Base-by-base conservation (phyloP, 1,140 invertebrate species). In the Scaptodrosophila lebanonensis region DNA sequence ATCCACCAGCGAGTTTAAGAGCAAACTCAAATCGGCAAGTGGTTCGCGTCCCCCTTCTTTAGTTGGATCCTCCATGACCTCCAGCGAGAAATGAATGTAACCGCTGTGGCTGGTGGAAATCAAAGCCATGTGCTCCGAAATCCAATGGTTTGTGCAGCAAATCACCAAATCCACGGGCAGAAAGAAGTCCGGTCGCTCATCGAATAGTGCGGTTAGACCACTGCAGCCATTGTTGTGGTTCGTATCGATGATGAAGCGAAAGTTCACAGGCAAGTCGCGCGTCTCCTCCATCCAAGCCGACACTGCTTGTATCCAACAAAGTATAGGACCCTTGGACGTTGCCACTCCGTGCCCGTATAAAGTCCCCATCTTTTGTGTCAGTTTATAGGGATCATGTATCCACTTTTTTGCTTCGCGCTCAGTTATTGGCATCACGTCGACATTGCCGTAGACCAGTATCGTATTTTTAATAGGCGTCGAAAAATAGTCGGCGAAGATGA, bases 401-500 rank as follows among this genome's bases (percentile, higher is more conserved):
- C 66, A 69, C 0, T 22, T 32, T n/a, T n/a, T n/a, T n/a, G n/a
- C n/a, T n/a, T 51, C 38, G 1, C 5, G 7, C 2, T 7, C 6
- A 0, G 0, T 5, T 1, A 66, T 52, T 1, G 25, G 2, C 1
- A n/a, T 17, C 4, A 69, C 66, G 11, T 56, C 51, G 3, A 57
- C 15, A 13, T 56, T n/a, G 1, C 62, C 66, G 9, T 69, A 62
- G 5, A 69, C 32, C 8, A 67, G 39, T 17, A 69, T 20, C 6
- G 60, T 18, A 16, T 66, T 56, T n/a, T 69, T 69, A n/a, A 27
- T 33, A 0, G 63, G 50, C 0, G 63, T 50, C 0, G 57, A 48
- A 12, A 66, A 69, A 16, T 69, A 65, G 1, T 33, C 38, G 54
- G 61, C 65, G 32, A 65, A 60, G 4, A 68, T 44, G 2, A 54